Evolutionary conservation across 2,888 invertebrate genomes (phyloP).

Genomic region (Adelphocoris suturalis): DNA sequence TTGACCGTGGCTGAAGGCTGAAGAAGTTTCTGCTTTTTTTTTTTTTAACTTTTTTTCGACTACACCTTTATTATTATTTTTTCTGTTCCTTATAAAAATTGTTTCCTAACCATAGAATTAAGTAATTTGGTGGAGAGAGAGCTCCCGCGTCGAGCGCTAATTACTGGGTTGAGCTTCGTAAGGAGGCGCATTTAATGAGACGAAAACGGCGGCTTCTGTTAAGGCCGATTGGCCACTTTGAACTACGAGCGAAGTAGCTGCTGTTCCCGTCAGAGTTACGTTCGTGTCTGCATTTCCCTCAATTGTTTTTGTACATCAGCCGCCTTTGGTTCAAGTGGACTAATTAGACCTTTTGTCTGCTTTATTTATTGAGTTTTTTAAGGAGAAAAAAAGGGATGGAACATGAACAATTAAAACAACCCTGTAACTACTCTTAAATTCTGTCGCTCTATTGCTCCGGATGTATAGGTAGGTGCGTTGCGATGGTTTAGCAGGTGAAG

Average conservation of each 20-base stretch:
- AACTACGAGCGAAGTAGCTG: neutral
- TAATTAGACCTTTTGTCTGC: too few species aligned
- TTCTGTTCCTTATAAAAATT: constrained; percentile 22
- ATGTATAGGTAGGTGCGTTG: too few species aligned
- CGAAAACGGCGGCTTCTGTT: constrained; percentile 24
- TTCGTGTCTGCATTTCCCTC: neutral
- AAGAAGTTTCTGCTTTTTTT: neutral
- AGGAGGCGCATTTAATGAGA: constrained; percentile 36
- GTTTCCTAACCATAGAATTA: constrained; percentile 40
- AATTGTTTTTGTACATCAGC: too few species aligned
- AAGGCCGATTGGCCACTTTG: constrained; percentile 11
- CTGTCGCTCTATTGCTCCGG: too few species aligned
- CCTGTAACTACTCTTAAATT: too few species aligned
- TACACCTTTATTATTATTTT: constrained; percentile 20
- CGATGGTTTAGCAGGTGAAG: too few species aligned
- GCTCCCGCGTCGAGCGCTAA: constrained; percentile 41
- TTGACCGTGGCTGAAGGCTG: constrained; percentile 11
- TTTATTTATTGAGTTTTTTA: too few species aligned
- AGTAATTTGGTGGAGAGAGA: constrained; percentile 36
- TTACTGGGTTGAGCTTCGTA: constrained; percentile 38
- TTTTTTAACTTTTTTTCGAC: too few species aligned
- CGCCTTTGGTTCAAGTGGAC: too few species aligned
- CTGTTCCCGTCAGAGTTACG: neutral
- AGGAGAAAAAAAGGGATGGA: too few species aligned
- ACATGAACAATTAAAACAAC: too few species aligned